Evolutionary conservation across 2,113 vertebrate species (phyloP), one percentile per base, ranked within the genome.

Genomic region (Bettongia penicillata): DNA sequence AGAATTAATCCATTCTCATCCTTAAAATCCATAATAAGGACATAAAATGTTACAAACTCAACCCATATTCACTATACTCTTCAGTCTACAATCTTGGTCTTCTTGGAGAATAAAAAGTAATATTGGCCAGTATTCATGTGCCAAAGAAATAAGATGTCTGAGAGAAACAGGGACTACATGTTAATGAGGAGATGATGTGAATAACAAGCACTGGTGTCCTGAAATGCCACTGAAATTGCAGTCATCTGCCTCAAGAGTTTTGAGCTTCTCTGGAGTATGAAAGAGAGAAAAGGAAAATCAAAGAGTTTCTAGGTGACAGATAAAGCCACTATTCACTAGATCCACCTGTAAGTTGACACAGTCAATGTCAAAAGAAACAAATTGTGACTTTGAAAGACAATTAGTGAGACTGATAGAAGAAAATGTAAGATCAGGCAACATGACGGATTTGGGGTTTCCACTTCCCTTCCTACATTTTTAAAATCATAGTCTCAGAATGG

Each of bases 311-410:
- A 52, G 1, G 57, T 94, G 91, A 96, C 93, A 94, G 91, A 94
- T 93, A 97, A 97, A 93, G 8, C 37, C 95, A 93, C 53, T 91
- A 94, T 95, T 25, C 96, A 50, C 94, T 95, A 96, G 93, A 97
- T 92, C 37, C 23, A 91, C 28, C 53, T 94, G 90, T 19, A 94
- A 91, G 26, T 1, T 3, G 95, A 94, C 89, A 93, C 91, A 96
- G 93, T 52, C 11, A n/a, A 43, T 94, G 53, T 90, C 49, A 68
- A 24, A 57, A 28, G 53, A 92, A 91, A 52, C 94, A 96, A 93
- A 90, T 3, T 51, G 31, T 47, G 77, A 93, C 55, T 52, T 53
- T 55, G 68, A 68, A 92, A 92, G 92, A 95, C 95, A 96, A 5
- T 1, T 51, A 57, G 26, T 28, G 91, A 94, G 77, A 92, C 48